Evolutionary conservation across 2,113 vertebrate genomes (phyloP), one percentile per base, ranked within the genome.

Genomic region (Hirundichthys speculiger): DNA sequence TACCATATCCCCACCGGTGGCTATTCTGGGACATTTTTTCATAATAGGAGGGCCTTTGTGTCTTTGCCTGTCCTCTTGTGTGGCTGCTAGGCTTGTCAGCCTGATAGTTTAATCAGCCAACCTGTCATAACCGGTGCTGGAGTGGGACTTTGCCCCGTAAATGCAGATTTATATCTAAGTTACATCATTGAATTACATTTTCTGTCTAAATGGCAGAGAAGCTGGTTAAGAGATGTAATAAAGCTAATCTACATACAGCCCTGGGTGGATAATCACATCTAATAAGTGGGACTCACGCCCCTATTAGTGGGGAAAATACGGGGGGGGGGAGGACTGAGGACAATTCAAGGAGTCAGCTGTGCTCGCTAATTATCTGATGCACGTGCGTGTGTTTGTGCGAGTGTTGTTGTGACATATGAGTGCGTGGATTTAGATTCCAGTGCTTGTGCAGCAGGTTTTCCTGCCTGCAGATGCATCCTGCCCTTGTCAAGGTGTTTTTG

Each of bases 171-270:
- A 85, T 87, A 88, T 89, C 86, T 86, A 86, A 87, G 84, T 86
- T 88, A 90, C 88, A 91, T 87, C 86, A 91, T 86, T 88, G 82
- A 90, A 90, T 90, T 90, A 89, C 86, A 84, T 85, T 85, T 88
- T 88, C 80, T 83, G 86, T 87, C 86, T 89, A 89, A 89, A 90
- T 87, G 88, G 80, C 83, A 68, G 71, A 76, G 79, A 77, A 83
- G 78, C 79, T 65, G 80, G 82, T 77, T 67, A 82, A 74, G 80
- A 79, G 79, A 83, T 88, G 87, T 88, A 88, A 89, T 88, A 91
- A 88, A 82, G 82, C 82, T 90, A 86, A 89, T 90, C 87, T 87
- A 82, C 84, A 89, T 84, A 89, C 82, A 87, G 89, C 89, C 73
- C 87, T 79, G 73, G 84, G 85, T 85, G 87, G 85, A 89, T 89